Conservation (phyloP, 2,888 invertebrate genomes). For the Exephanes ischioxanthus region DNA sequence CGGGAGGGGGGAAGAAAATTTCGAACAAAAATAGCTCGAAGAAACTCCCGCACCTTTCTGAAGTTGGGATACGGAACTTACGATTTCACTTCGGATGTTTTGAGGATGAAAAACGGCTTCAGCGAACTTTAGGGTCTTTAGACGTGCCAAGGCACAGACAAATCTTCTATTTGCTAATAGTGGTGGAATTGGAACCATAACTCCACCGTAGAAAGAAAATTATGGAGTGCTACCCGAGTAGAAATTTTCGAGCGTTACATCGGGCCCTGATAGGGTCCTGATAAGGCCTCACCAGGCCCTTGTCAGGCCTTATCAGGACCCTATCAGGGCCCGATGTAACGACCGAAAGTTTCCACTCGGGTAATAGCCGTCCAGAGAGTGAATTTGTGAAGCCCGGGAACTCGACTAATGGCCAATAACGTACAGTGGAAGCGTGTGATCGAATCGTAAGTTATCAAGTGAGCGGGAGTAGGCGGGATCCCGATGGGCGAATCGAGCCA, state of each 20-base stretch:
- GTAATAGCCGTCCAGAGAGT: neutral
- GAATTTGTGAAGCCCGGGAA: conserved; percentile 23
- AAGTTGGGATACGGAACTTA: neutral
- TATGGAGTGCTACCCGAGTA: neutral
- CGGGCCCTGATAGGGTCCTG: too few relatives aligned
- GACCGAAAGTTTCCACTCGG: too few relatives aligned
- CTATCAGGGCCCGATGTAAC: too few relatives aligned
- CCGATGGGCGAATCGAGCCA: conserved; percentile 23
- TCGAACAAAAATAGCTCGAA: neutral
- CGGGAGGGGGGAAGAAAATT: neutral
- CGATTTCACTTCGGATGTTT: neutral
- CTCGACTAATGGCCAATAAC: conserved; percentile 42
- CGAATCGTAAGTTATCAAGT: conserved; percentile 51
- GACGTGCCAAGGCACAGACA: too few relatives aligned
- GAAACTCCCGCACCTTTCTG: neutral
- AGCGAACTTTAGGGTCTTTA: neutral
- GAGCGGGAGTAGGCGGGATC: neutral
- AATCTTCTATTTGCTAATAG: too few relatives aligned
- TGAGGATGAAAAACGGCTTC: neutral
- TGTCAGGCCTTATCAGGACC: too few relatives aligned
- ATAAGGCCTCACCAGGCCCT: too few relatives aligned
- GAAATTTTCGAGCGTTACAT: too few relatives aligned
- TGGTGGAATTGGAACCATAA: too few relatives aligned
- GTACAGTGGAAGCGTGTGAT: conserved; percentile 41
- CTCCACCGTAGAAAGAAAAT: neutral